Conservation (phyloP, 2,888 invertebrate species). For the Drosophila affinis region DNA sequence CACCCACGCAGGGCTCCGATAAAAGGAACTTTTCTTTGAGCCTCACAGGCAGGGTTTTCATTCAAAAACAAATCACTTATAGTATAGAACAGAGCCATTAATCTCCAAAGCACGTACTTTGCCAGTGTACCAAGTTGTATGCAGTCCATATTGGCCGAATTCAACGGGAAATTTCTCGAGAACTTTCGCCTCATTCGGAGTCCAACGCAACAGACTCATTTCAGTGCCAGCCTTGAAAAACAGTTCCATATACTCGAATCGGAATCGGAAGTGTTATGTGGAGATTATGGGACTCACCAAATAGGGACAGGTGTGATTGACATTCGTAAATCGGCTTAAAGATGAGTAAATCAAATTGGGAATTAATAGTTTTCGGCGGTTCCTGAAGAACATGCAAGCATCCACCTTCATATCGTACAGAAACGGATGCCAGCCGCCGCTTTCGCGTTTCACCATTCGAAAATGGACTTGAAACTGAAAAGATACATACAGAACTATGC, state of each 20-base stretch:
- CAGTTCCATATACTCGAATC: not conserved
- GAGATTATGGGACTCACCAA: constrained; percentile 19
- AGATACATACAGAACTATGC: too few species aligned
- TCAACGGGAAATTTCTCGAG: constrained; percentile 43
- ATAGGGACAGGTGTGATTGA: constrained; percentile 45
- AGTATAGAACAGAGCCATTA: constrained; percentile 23
- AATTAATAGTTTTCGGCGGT: constrained; percentile 14
- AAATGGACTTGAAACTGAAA: constrained; percentile 26
- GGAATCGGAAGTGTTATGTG: not conserved
- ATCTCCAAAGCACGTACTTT: not conserved
- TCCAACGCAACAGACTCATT: not conserved
- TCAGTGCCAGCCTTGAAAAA: constrained; percentile 16
- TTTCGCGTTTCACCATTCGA: constrained; percentile 40
- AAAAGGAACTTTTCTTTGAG: not conserved
- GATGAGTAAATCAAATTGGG: constrained; percentile 27
- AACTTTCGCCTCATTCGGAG: constrained; percentile 10
- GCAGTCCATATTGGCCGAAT: constrained; percentile 38
- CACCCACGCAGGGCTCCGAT: not conserved
- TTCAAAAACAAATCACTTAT: not conserved
- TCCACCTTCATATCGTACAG: constrained; percentile 42
- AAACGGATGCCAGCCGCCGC: constrained; percentile 56
- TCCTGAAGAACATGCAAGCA: constrained; percentile 31
- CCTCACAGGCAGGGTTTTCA: not conserved
- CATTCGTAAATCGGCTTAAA: constrained; percentile 28
- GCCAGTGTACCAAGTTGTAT: constrained; percentile 22